These are phyloP conservation scores for Stratiomys singularior DNA, from an alignment of 2,888 invertebrate genomes.

Conservation along the genomic window DNA sequence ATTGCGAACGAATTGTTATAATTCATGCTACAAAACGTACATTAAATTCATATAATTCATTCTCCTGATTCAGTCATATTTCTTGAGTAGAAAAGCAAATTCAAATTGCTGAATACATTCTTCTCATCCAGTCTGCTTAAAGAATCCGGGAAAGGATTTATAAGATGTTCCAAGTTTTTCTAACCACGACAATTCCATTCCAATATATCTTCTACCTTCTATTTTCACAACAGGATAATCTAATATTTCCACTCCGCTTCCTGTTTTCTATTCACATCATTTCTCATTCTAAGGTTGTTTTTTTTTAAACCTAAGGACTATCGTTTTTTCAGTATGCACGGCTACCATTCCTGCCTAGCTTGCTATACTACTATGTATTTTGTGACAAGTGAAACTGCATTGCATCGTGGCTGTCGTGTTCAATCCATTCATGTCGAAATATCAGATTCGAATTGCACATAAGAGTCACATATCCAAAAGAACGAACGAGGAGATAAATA, in stretches of 20 bases:
- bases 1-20: too few relatives aligned
- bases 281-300: background rate
- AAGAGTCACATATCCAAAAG: conserved; percentile 21
- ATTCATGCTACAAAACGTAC: too few relatives aligned
- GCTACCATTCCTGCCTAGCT: background rate
- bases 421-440: conserved; percentile 30
- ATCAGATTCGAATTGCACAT: conserved; percentile 31
- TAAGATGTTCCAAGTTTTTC: too few relatives aligned
- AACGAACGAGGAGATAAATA: conserved; percentile 9
- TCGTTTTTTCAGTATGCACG: conserved; percentile 1
- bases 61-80: too few relatives aligned
- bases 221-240: conserved; percentile 29
- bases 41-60: too few relatives aligned
- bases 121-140: too few relatives aligned
- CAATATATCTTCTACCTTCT: background rate
- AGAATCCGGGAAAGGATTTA: too few relatives aligned
- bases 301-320: background rate
- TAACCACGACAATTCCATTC: background rate
- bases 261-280: conserved; percentile 23
- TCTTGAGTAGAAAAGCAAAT: too few relatives aligned
- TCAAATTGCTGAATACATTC: too few relatives aligned
- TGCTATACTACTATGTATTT: background rate
- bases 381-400: conserved; percentile 27
- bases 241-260: conserved; percentile 31
- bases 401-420: conserved; percentile 20